phyloP scores from a whole-genome alignment of 2,888 invertebrate genomes.

The Drosophila rubida region DNA sequence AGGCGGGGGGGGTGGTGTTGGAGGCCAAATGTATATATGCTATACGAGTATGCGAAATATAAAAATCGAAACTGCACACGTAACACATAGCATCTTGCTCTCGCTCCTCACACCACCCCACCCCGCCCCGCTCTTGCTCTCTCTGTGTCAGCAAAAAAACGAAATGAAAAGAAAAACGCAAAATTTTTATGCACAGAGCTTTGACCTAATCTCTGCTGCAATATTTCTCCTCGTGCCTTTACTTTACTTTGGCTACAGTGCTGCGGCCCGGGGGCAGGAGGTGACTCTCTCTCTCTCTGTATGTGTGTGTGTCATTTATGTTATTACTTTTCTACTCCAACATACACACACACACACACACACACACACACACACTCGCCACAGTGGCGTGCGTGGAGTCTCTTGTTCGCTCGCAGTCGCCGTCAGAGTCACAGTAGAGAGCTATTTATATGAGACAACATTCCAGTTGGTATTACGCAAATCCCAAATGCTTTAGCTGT shows the following conservation, averaged over 20 bases:
- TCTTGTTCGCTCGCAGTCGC: conserved; percentile 26
- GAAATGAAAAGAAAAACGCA: conserved; percentile 51
- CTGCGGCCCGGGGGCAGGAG: conserved; percentile 19
- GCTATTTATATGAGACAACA: conserved; percentile 80
- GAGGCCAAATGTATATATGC: no score
- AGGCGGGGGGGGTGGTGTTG: no score
- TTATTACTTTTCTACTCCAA: conserved; percentile 65
- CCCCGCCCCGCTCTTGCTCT: no score
- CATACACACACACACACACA: conserved; percentile 25
- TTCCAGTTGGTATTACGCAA: conserved; percentile 81
- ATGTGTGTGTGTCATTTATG: conserved; percentile 60
- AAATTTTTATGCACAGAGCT: conserved; percentile 77
- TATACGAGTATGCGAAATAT: conserved; percentile 1
- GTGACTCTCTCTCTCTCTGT: conserved; percentile 8
- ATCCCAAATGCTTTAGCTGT: conserved; percentile 80
- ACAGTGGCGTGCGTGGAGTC: background rate
- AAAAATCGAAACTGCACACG: conserved; percentile 29
- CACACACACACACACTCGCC: conserved; percentile 21
- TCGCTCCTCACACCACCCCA: no score
- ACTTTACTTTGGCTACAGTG: conserved; percentile 57
- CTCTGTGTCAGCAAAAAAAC: conserved; percentile 62
- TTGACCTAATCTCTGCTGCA: conserved; percentile 80
- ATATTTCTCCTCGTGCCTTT: conserved; percentile 74
- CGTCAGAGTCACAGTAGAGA: conserved; percentile 42
- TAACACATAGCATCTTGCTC: no score